Conservation (phyloP, 2,113 vertebrate species). For the Clarias batrachus region DNA sequence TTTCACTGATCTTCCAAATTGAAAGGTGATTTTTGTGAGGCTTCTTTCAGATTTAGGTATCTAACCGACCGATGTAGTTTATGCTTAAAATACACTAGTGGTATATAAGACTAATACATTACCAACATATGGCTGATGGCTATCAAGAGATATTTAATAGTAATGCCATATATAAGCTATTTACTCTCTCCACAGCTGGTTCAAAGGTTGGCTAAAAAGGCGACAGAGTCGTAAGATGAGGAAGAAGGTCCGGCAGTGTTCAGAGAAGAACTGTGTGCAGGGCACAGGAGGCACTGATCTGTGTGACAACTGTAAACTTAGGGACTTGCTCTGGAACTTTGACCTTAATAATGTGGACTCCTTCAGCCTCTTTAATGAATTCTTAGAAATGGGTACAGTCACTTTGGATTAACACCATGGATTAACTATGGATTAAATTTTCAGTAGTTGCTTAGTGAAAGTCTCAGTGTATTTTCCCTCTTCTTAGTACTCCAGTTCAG, state of each 20-base stretch:
- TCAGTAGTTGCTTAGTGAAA: background rate
- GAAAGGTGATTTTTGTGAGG: background rate
- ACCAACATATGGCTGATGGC: background rate
- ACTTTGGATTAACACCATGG: background rate
- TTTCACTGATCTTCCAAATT: background rate
- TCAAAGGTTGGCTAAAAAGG: constrained; percentile 90
- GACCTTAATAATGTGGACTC: constrained; percentile 64
- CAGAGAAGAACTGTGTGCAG: constrained; percentile 64
- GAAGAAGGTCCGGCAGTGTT: constrained; percentile 38
- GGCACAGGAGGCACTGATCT: constrained; percentile 80
- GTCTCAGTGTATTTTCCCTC: background rate
- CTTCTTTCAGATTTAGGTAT: background rate
- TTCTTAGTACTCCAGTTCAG: constrained; percentile 90
- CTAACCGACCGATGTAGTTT: background rate
- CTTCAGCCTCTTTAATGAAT: constrained; percentile 95
- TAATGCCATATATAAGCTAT: background rate
- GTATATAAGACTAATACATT: background rate
- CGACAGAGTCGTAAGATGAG: constrained; percentile 77
- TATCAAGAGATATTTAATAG: background rate
- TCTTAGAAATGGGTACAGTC: constrained; percentile 93
- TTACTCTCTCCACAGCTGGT: constrained; percentile 73
- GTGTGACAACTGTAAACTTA: constrained; percentile 94
- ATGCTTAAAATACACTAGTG: background rate
- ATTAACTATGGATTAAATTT: background rate
- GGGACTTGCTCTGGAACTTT: constrained; percentile 77